Percentiles rank a stretch among this genome's conserved stretches.
These are phyloP conservation scores for Pinna nobilis DNA, from an alignment of 1,140 invertebrate species.

Conservation along the genomic window DNA sequence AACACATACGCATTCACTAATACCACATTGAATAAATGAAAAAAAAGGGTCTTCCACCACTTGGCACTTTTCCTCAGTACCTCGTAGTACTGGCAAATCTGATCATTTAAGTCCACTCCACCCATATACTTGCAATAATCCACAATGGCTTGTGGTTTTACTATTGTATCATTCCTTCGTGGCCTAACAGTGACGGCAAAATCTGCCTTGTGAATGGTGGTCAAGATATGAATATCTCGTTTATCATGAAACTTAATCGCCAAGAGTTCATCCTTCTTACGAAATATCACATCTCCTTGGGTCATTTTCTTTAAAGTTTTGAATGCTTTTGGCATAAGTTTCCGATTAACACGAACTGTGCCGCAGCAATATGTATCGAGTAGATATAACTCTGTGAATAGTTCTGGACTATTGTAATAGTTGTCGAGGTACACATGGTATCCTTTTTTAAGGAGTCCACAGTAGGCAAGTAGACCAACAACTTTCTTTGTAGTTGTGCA, in stretches of 20 bases:
- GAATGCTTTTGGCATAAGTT: slow-evolving; percentile 20
- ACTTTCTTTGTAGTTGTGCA: no score
- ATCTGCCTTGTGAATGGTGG: slow-evolving; percentile 29
- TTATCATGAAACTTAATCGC: slow-evolving; percentile 32
- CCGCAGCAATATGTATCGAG: slow-evolving; percentile 37
- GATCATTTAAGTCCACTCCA: slow-evolving; percentile 35
- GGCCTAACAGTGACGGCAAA: slow-evolving; percentile 2
- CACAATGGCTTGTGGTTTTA: slow-evolving; percentile 20
- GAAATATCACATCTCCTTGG: neutral
- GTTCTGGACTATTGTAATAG: slow-evolving; percentile 17
- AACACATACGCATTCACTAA: neutral
- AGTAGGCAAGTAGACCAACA: neutral
- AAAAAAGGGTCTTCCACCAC: neutral
- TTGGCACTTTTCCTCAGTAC: neutral
- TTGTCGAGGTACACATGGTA: slow-evolving; percentile 17
- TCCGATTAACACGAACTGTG: slow-evolving; percentile 29
- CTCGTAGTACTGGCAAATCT: neutral
- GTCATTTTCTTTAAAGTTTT: slow-evolving; percentile 4
- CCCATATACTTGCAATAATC: slow-evolving; percentile 9
- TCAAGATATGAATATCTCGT: slow-evolving; percentile 36
- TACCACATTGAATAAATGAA: neutral
- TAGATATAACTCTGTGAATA: slow-evolving; percentile 13
- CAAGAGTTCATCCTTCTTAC: slow-evolving; percentile 8
- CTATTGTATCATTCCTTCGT: slow-evolving; percentile 3
- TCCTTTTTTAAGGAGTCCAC: slow-evolving; percentile 5